Base-by-base conservation (phyloP, 2,113 vertebrate genomes). In the Strix aluco region DNA sequence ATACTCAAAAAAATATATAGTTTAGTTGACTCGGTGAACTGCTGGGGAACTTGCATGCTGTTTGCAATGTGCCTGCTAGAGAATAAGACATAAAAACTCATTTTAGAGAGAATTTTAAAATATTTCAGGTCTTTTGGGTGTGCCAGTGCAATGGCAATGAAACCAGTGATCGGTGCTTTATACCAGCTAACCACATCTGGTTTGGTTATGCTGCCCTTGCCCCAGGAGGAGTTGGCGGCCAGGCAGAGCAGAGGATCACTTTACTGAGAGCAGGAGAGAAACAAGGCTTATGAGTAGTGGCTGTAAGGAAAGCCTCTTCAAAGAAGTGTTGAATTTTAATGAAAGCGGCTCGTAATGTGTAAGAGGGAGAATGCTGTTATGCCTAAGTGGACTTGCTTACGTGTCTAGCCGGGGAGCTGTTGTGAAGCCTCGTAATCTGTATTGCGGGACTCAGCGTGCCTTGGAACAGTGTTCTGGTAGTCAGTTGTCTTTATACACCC, bases 141-240 rank as follows among this genome's bases (percentile, higher is more conserved):
- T 25, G 38, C 19, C 38, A 49, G 26, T 46, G 70, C 51, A 80
- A 10, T 16, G 49, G 15, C 27, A 90, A 34, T 55, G 44, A 65
- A 71, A 46, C 47, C 49, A 81, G 46, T 2, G 54, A 16, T 73
- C 11, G 5, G 62, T 61, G 42, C 62, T 92, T 96, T 74, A 36
- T 52, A 47, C 81, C 86, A 54, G 78, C 84, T 90, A 95, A 91
- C 78, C 89, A 94, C 66, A 96, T 49, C 52, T 30, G 73, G 20
- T 51, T 23, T 86, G 47, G 54, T 91, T 70, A 10, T 1, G 2
- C 55, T 75, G 51, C n/a, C n/a, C 62, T 89, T 92, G 63, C 59
- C 26, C 40, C 14, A 14, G 58, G 61, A 79, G 63, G 20, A 73
- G 23, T 1, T 89, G 46, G 25, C 1, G 1, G 58, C 42, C 46